phyloP scores from a whole-genome alignment of 2,797 vertebrate genomes.

The Danio tinwini region DNA sequence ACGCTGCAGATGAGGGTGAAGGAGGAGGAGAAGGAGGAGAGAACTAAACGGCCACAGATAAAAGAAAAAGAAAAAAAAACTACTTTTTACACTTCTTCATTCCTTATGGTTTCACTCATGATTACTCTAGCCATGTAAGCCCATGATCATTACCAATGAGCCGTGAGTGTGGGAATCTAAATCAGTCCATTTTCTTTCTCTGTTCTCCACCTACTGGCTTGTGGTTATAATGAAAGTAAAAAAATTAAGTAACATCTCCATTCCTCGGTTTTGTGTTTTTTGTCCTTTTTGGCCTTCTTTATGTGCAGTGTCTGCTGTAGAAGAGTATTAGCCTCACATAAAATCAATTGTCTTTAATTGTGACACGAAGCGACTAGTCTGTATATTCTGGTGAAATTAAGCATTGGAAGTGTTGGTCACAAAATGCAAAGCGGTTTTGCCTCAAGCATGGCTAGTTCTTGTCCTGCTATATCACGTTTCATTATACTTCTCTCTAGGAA shows the following conservation, averaged over 20 bases:
- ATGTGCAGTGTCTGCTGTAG: slow-evolving; percentile 90
- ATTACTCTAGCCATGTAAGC: slow-evolving; percentile 85
- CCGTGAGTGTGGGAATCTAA: slow-evolving; percentile 83
- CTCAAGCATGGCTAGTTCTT: slow-evolving; percentile 39
- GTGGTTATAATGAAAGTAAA: slow-evolving; percentile 70
- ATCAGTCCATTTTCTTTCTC: slow-evolving; percentile 65
- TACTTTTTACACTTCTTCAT: slow-evolving; percentile 91
- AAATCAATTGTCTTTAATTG: slow-evolving; percentile 42
- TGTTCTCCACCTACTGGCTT: slow-evolving; percentile 77
- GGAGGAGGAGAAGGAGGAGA: slow-evolving; percentile 83
- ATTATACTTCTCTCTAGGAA: slow-evolving; percentile 28
- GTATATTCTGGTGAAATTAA: slow-evolving; percentile 42
- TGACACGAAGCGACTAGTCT: slow-evolving; percentile 51
- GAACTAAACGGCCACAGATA: slow-evolving; percentile 76
- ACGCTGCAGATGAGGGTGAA: slow-evolving; percentile 85
- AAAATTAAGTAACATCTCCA: slow-evolving; percentile 70
- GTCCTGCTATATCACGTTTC: slow-evolving; percentile 30
- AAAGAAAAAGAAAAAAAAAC: slow-evolving; percentile 64
- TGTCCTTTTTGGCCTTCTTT: slow-evolving; percentile 81
- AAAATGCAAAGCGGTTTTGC: slow-evolving; percentile 32
- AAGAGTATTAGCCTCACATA: slow-evolving; percentile 80
- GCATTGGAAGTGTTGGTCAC: slow-evolving; percentile 42
- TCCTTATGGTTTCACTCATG: slow-evolving; percentile 86
- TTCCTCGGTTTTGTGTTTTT: slow-evolving; percentile 81
- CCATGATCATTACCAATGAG: slow-evolving; percentile 67